Evolutionary conservation across 2,113 vertebrate species (phyloP).

Genomic region (Melanerpes aurifrons): DNA sequence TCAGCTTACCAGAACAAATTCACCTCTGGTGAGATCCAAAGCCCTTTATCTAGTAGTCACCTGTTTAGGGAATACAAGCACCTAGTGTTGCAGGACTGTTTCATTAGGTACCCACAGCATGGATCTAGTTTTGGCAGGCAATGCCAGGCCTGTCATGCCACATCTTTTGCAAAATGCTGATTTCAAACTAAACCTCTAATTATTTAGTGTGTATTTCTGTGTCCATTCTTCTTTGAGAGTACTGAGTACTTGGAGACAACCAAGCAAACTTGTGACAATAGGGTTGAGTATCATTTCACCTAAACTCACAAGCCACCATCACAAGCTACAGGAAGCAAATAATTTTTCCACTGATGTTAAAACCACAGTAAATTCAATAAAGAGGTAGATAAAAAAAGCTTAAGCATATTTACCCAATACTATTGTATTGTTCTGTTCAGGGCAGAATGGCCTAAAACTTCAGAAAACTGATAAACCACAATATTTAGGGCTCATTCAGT

Average conservation of each 20-base stretch:
- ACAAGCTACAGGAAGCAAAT: not conserved
- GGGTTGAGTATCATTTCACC: not conserved
- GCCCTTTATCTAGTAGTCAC: not conserved
- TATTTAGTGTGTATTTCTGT: not conserved
- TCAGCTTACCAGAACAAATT: not conserved
- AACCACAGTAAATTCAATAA: not conserved
- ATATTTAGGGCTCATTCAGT: not conserved
- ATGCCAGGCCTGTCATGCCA: not conserved
- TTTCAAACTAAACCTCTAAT: not conserved
- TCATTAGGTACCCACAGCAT: not conserved
- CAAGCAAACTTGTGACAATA: not conserved
- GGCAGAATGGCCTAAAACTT: not conserved
- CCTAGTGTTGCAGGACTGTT: not conserved
- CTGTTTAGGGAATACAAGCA: not conserved
- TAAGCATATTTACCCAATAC: not conserved
- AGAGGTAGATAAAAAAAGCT: not conserved
- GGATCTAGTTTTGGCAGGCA: not conserved
- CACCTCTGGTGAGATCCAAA: not conserved
- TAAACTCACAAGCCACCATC: not conserved
- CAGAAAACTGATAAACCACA: not conserved
- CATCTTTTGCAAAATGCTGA: not conserved
- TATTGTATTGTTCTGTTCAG: not conserved
- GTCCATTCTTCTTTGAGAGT: not conserved
- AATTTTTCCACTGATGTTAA: not conserved
- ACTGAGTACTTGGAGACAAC: not conserved